phyloP scores from a whole-genome alignment of 2,888 invertebrate genomes.

The Melanotus villosus region DNA sequence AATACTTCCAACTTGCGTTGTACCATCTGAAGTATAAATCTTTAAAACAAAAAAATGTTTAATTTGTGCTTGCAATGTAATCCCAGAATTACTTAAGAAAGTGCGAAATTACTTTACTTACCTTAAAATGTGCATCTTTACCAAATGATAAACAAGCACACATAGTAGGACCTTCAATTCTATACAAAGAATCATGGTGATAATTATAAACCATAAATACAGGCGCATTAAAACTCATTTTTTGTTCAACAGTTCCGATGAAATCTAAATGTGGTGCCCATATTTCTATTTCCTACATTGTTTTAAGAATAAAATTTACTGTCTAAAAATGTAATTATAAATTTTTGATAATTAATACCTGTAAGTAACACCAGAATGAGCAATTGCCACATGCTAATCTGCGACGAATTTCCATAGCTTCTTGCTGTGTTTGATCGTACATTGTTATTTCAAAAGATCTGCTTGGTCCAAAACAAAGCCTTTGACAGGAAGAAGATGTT shows the following conservation, averaged over 20 bases:
- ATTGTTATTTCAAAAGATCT: slow-evolving; percentile 85
- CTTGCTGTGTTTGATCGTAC: slow-evolving; percentile 86
- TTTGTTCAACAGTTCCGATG: slow-evolving; percentile 80
- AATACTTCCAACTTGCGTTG: slow-evolving; percentile 77
- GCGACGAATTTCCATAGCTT: slow-evolving; percentile 82
- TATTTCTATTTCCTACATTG: slow-evolving; percentile 77
- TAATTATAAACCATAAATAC: slow-evolving; percentile 80
- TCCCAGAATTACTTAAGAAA: too few species aligned
- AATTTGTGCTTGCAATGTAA: not conserved
- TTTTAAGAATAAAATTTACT: not conserved
- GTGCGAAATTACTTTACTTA: slow-evolving; percentile 55
- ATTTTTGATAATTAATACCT: slow-evolving; percentile 68
- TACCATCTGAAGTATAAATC: slow-evolving; percentile 74
- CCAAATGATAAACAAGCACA: slow-evolving; percentile 73
- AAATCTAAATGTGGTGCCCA: slow-evolving; percentile 79
- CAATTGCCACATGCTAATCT: slow-evolving; percentile 81
- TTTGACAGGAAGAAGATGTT: slow-evolving; percentile 73
- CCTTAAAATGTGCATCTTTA: slow-evolving; percentile 76
- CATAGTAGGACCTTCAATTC: slow-evolving; percentile 81
- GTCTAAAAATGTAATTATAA: not conserved
- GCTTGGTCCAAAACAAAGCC: slow-evolving; percentile 81
- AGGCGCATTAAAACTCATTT: slow-evolving; percentile 77
- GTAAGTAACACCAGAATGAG: slow-evolving; percentile 79
- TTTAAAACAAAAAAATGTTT: slow-evolving; percentile 60
- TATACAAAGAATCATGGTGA: slow-evolving; percentile 74